Evolutionary conservation across 2,888 invertebrate species (phyloP).

Genomic region (Polydrusus tereticollis): DNA sequence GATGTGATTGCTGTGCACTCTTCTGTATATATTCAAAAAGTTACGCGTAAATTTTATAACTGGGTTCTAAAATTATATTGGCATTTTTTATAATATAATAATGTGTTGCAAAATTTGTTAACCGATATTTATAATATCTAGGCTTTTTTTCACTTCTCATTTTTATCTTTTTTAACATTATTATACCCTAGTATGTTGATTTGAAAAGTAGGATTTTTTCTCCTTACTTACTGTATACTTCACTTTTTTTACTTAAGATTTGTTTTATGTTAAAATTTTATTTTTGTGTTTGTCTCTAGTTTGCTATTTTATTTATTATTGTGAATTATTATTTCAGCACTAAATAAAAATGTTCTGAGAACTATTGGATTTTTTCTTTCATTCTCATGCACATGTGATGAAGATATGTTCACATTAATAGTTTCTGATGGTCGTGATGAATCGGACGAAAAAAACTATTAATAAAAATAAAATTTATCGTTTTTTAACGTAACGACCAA

Average conservation of each 20-base stretch:
- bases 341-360: slow-evolving; percentile 58
- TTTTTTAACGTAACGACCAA: no score
- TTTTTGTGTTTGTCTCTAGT: slow-evolving; percentile 61
- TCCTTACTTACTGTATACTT: slow-evolving; percentile 43
- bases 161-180: slow-evolving; percentile 29
- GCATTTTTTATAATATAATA: slow-evolving; percentile 48
- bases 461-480: no score
- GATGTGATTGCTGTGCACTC: slow-evolving; percentile 65
- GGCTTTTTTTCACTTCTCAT: slow-evolving; percentile 31
- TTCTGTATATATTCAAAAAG: slow-evolving; percentile 62
- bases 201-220: slow-evolving; percentile 35
- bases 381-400: no score
- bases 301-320: slow-evolving; percentile 61
- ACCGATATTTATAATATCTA: slow-evolving; percentile 38
- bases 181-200: slow-evolving; percentile 27
- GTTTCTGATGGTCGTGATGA: no score
- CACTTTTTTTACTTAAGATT: slow-evolving; percentile 58
- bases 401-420: no score
- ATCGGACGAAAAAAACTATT: no score
- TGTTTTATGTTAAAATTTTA: slow-evolving; percentile 63
- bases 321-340: slow-evolving; percentile 62
- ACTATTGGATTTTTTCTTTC: slow-evolving; percentile 1
- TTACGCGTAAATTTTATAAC: slow-evolving; percentile 59
- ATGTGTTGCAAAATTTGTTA: slow-evolving; percentile 49
- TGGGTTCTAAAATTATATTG: slow-evolving; percentile 62